phyloP scores from a whole-genome alignment of 2,797 vertebrate genomes.

The Phoeniculus purpureus region DNA sequence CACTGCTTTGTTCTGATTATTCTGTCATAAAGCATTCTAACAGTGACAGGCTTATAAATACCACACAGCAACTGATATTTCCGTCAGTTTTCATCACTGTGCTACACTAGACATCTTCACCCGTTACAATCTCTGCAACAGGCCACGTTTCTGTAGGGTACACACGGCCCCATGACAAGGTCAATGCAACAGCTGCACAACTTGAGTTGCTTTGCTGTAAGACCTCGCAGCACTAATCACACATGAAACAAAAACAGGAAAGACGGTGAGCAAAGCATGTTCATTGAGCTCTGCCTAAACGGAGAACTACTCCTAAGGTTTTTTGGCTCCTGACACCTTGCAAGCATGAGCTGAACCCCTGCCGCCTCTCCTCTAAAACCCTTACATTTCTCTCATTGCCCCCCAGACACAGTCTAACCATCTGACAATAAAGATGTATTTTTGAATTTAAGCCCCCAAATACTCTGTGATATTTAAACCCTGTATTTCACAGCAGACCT shows the following conservation, averaged over 20 bases:
- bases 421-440: background rate
- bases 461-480: background rate
- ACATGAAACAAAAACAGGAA: background rate
- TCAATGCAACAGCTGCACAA: background rate
- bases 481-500: background rate
- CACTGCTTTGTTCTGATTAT: slow-evolving; percentile 76
- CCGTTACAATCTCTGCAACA: background rate
- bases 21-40: slow-evolving; percentile 70
- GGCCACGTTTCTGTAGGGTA: background rate
- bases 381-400: background rate
- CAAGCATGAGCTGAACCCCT: background rate
- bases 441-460: background rate
- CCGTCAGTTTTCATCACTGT: slow-evolving; percentile 38
- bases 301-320: background rate
- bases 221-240: background rate
- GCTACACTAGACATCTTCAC: slow-evolving; percentile 30
- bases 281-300: background rate
- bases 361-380: background rate
- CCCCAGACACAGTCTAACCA: background rate
- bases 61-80: slow-evolving; percentile 50
- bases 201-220: background rate
- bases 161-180: background rate
- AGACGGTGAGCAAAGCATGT: background rate
- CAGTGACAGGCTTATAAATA: slow-evolving; percentile 67
- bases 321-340: background rate